Conservation (phyloP, 2,113 vertebrate genomes). For the Thunnus thynnus region DNA sequence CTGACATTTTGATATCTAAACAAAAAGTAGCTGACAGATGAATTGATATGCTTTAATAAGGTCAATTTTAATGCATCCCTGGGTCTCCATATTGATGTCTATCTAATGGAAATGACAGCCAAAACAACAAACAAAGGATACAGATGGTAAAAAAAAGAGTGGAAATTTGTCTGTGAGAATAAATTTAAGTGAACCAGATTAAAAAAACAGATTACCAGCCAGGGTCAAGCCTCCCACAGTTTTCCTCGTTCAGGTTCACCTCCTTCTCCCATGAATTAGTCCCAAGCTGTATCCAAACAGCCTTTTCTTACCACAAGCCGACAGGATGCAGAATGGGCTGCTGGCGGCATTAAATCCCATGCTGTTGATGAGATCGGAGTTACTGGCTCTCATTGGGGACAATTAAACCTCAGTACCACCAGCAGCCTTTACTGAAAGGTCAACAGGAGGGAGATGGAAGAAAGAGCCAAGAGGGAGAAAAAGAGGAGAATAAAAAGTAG, state of each 20-base stretch:
- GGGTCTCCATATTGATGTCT: background rate
- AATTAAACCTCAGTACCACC: conserved; percentile 59
- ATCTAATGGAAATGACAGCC: background rate
- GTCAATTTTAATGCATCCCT: no score
- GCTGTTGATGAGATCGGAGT: conserved; percentile 59
- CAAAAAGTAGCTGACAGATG: no score
- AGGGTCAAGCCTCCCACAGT: no score
- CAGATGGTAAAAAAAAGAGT: background rate
- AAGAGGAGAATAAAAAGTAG: background rate
- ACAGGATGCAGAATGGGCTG: conserved; percentile 49
- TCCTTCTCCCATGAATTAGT: conserved; percentile 10
- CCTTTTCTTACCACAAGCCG: background rate
- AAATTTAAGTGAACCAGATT: background rate
- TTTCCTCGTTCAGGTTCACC: background rate
- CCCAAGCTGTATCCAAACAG: conserved; percentile 41
- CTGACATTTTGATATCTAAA: no score
- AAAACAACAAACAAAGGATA: background rate
- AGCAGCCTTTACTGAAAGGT: conserved; percentile 57
- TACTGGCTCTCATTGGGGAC: conserved; percentile 56
- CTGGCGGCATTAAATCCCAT: conserved; percentile 39
- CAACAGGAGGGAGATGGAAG: conserved; percentile 30
- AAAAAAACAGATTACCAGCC: background rate
- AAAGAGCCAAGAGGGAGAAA: background rate
- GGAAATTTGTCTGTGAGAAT: background rate
- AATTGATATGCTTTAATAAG: no score